Percentiles rank a stretch among this genome's conserved stretches.
Conservation (phyloP, 2,888 invertebrate species). For the Rambutsinella grinnellia region DNA sequence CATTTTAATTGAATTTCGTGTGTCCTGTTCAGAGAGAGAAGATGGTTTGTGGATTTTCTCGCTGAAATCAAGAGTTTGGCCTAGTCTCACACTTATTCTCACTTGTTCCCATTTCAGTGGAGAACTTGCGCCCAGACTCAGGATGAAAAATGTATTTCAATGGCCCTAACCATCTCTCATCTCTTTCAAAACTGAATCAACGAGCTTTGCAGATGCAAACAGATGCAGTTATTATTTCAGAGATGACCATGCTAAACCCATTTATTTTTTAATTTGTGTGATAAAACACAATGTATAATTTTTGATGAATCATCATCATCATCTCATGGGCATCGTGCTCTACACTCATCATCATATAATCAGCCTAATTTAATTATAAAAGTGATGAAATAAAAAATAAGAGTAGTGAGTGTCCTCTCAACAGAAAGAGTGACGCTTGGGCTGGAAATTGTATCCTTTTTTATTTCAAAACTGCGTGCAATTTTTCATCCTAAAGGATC, state of each 20-base stretch:
- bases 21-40: conserved; percentile 3
- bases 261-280: too few species aligned
- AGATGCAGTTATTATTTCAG: too few species aligned
- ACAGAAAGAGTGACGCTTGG: too few species aligned
- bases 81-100: conserved; percentile 34
- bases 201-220: not conserved
- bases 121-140: too few species aligned
- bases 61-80: conserved; percentile 45
- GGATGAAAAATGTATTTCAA: not conserved
- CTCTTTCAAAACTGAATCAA: too few species aligned
- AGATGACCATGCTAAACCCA: too few species aligned
- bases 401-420: too few species aligned
- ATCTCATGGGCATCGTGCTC: not conserved
- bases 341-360: not conserved
- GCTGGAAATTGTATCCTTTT: too few species aligned
- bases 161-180: too few species aligned
- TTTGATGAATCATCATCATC: not conserved
- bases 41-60: not conserved
- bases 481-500: too few species aligned
- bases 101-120: not conserved
- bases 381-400: not conserved
- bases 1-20: not conserved
- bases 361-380: not conserved
- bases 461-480: too few species aligned
- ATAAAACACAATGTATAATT: too few species aligned